Base-by-base conservation (phyloP, 2,888 invertebrate genomes). In the Rhingia campestris region DNA sequence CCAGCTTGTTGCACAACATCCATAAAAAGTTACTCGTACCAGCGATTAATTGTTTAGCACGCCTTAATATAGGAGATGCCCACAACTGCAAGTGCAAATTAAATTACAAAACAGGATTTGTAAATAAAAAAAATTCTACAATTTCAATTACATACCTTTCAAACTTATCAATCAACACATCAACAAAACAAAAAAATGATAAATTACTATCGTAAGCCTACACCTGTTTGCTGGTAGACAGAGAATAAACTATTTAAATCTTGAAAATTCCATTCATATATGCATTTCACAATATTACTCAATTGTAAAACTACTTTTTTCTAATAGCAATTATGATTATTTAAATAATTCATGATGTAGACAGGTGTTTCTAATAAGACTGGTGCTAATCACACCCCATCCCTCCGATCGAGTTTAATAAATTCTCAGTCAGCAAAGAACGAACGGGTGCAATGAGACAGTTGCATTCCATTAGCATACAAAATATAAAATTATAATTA, bases 281-380 rank as follows among this genome's bases (percentile, higher is more conserved):
- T 73, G 41, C 43, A 59, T 63, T 53, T 49, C 54, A 56, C 37
- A 58, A 39, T 49, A 61, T 45, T 43, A 49, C 67, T 72, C 58
- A 54, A 53, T 66, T 66, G 47, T 59, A 37, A 47, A 66, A 61
- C 73, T 33, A 45, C 53, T 66, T 73, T 73, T 66, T 53, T 22
- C 56, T 53, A 37, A 39, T 10, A 54, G 49, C 53, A 45, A 51
- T 54, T 61, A 76, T 59, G 37, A 77, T 69, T 67, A 59, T 49
- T 56, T 35, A 74, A 79, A 64, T 74, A 59, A 73, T 84, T 80
- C 80, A 80, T 84, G 80, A 59, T 64, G 37, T 37, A 66, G 69
- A 84, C 82, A 84, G 82, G 80, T 84, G 80, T 74, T 41, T 79
- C 59, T 63, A 63, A 67, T 54, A 14, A 41, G n/a, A 32, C 41